Percentiles rank a stretch among this genome's conserved stretches.
Conservation (phyloP, 2,888 invertebrate species). For the Philhelius pedissequus region DNA sequence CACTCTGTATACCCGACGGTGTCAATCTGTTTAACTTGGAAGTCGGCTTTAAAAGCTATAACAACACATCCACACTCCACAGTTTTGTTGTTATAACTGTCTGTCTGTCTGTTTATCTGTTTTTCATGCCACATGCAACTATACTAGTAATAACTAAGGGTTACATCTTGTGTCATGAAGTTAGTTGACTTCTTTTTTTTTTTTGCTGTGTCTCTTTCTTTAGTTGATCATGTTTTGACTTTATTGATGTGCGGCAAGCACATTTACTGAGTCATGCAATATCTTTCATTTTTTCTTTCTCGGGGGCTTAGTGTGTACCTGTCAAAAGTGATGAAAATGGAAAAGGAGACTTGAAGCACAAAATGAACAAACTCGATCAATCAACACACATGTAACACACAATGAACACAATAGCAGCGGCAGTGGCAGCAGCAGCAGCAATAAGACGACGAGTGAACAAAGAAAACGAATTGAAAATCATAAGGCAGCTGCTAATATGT, state of each 20-base stretch:
- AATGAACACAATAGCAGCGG: not conserved
- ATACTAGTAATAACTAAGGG: conserved; percentile 27
- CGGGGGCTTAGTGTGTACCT: conserved; percentile 37
- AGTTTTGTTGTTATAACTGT: conserved; percentile 21
- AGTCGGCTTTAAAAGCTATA: conserved; percentile 43
- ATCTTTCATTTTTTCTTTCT: conserved; percentile 12
- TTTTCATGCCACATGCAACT: conserved; percentile 40
- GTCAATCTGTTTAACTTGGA: conserved; percentile 59
- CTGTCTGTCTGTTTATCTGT: conserved; percentile 12
- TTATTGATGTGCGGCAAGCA: conserved; percentile 37
- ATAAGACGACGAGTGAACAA: not conserved
- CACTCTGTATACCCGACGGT: conserved; percentile 61
- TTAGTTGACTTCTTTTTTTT: conserved; percentile 22
- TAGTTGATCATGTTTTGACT: conserved; percentile 9
- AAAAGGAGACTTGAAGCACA: conserved; percentile 18
- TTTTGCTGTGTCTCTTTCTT: not conserved
- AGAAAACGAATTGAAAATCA: not conserved
- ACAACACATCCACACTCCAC: not conserved
- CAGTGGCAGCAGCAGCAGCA: not conserved
- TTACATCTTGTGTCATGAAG: conserved; percentile 64
- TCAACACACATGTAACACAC: conserved; percentile 46
- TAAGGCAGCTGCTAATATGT: not conserved
- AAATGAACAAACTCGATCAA: conserved; percentile 50
- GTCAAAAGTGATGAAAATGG: conserved; percentile 60
- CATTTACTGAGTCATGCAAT: conserved; percentile 58